phyloP scores from a whole-genome alignment of 1,140 invertebrate species.

The Drosophila bocqueti region DNA sequence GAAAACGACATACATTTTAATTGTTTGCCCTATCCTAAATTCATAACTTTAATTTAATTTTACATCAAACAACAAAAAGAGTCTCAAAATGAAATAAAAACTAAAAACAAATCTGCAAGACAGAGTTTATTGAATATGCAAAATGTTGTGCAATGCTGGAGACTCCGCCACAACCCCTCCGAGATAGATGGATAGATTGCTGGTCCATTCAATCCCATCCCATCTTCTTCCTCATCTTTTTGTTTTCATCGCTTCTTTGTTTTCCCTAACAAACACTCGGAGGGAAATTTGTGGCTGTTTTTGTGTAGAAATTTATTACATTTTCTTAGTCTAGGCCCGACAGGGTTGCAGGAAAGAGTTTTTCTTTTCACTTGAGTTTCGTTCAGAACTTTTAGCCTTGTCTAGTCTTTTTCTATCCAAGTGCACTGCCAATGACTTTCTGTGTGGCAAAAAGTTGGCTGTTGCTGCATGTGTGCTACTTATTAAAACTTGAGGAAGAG shows the following conservation, averaged over 20 bases:
- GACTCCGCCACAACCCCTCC: not conserved
- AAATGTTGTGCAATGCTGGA: conserved; percentile 51
- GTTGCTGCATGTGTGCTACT: conserved; percentile 44
- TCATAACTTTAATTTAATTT: conserved; percentile 57
- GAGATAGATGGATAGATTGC: conserved; percentile 58
- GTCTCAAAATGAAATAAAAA: conserved; percentile 36
- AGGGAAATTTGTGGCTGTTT: conserved; percentile 72
- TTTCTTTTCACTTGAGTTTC: conserved; percentile 33
- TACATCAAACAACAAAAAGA: conserved; percentile 55
- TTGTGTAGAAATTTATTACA: conserved; percentile 77
- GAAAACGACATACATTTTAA: not conserved
- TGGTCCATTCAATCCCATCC: conserved; percentile 38
- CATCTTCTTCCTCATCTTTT: conserved; percentile 50
- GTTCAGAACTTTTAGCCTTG: conserved; percentile 31
- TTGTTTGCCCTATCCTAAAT: conserved; percentile 22
- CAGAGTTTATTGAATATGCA: conserved; percentile 74
- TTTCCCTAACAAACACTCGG: conserved; percentile 39
- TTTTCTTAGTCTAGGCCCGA: conserved; percentile 58
- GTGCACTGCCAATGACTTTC: conserved; percentile 21
- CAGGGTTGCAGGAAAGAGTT: conserved; percentile 23
- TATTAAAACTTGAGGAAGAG: conserved; percentile 39
- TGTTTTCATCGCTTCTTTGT: conserved; percentile 76
- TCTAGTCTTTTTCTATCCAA: conserved; percentile 24
- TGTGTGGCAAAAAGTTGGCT: conserved; percentile 35
- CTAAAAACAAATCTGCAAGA: conserved; percentile 50